A percentile compares a stretch with the other conserved stretches of the same genome.
Evolutionary conservation across 2,888 invertebrate species (phyloP).

Genomic region (Xylota sylvarum): DNA sequence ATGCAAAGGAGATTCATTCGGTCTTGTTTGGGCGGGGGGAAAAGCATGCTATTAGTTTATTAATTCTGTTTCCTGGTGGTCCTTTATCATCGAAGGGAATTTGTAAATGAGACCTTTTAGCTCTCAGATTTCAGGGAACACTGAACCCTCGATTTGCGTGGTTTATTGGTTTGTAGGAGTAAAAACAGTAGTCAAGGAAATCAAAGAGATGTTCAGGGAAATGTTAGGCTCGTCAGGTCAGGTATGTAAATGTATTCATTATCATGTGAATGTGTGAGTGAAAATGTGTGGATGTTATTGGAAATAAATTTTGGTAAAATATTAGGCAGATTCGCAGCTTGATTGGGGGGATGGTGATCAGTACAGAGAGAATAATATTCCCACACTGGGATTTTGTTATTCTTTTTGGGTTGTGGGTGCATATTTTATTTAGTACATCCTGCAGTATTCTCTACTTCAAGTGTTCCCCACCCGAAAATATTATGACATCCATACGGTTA

Average conservation of each 20-base stretch:
- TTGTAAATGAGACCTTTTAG: background rate
- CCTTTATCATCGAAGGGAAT: background rate
- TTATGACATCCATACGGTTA: no score
- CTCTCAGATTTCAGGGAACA: background rate
- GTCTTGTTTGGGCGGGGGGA: background rate
- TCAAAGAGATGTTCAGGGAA: background rate
- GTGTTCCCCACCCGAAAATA: no score
- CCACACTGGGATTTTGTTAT: no score
- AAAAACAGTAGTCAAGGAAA: background rate
- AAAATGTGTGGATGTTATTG: background rate
- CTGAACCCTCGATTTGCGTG: background rate
- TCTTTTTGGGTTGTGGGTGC: no score
- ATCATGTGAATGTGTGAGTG: background rate
- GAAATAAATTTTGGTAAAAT: background rate
- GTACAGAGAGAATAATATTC: no score
- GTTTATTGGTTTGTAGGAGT: background rate
- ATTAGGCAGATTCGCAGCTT: no score
- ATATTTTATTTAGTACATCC: no score
- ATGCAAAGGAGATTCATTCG: background rate
- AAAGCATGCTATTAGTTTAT: slow-evolving; percentile 3
- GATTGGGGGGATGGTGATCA: no score
- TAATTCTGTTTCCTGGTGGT: background rate
- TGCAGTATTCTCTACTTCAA: no score
- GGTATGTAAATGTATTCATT: background rate
- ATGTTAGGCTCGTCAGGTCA: background rate